Conservation (phyloP, 2,797 vertebrate species). For the Pangasius sanitwongsei region DNA sequence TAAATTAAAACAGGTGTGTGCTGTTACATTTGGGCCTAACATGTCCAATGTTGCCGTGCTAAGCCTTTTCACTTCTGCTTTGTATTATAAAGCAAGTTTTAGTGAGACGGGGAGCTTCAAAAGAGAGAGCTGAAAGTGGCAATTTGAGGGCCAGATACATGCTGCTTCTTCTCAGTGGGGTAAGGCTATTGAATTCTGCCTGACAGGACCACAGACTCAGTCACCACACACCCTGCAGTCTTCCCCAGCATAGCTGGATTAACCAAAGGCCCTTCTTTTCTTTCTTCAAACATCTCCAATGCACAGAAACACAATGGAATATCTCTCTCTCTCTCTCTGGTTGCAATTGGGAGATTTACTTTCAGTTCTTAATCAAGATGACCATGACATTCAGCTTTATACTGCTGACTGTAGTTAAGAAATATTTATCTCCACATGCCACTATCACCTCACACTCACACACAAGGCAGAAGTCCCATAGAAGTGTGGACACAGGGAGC, state of each 20-base stretch:
- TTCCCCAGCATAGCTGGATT: conserved; percentile 10
- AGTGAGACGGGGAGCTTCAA: conserved; percentile 63
- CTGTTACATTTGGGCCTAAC: conserved; percentile 67
- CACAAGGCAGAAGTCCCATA: conserved; percentile 42
- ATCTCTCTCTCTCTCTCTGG: not conserved
- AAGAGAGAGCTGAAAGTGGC: conserved; percentile 49
- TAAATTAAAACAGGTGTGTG: conserved; percentile 77
- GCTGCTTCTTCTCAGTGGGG: conserved; percentile 42
- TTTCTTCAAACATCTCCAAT: conserved; percentile 13
- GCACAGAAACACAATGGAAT: conserved; percentile 2
- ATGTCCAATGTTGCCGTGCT: conserved; percentile 61
- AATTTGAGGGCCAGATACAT: conserved; percentile 43
- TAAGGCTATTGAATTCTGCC: conserved; percentile 40
- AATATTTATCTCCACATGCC: conserved; percentile 42
- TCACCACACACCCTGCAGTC: conserved; percentile 22
- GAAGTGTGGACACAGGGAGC: conserved; percentile 50
- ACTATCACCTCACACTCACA: conserved; percentile 40
- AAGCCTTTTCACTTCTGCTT: conserved; percentile 64
- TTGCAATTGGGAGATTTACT: not conserved
- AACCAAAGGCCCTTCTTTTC: conserved; percentile 16
- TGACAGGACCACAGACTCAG: conserved; percentile 25
- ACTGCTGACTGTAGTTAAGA: conserved; percentile 19
- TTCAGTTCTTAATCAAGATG: conserved; percentile 25
- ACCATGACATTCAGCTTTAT: conserved; percentile 11
- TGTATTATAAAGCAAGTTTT: conserved; percentile 64